phyloP scores from a whole-genome alignment of 2,888 invertebrate genomes.

The Ethmia dodecea region DNA sequence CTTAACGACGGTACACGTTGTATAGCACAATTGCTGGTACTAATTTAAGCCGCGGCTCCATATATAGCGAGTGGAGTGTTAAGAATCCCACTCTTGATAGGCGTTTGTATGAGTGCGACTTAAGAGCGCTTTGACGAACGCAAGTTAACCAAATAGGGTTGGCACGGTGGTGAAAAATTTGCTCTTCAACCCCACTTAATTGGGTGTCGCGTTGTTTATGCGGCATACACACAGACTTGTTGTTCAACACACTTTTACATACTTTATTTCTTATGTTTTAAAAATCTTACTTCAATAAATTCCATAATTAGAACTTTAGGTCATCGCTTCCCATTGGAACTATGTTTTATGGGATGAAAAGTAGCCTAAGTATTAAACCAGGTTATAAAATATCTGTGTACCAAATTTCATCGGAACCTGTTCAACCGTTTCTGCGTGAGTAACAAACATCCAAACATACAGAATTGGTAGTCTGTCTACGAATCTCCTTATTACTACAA shows the following conservation, averaged over 20 bases:
- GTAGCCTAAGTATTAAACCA: no score
- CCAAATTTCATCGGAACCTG: no score
- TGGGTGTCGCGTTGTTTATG: slow-evolving; percentile 61
- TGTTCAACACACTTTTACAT: neutral
- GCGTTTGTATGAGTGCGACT: slow-evolving; percentile 70
- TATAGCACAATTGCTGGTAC: slow-evolving; percentile 66
- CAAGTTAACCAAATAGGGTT: slow-evolving; percentile 68
- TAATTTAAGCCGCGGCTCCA: slow-evolving; percentile 72
- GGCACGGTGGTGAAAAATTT: slow-evolving; percentile 67
- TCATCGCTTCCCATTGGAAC: no score
- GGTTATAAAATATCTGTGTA: no score
- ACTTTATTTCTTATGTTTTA: neutral
- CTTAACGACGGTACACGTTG: slow-evolving; percentile 39
- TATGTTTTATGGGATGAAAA: no score
- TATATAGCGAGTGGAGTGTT: slow-evolving; percentile 63
- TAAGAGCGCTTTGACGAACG: slow-evolving; percentile 61
- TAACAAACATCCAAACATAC: no score
- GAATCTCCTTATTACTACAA: no score
- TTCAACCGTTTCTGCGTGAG: no score
- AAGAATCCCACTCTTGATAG: slow-evolving; percentile 69
- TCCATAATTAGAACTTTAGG: no score
- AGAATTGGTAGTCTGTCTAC: no score
- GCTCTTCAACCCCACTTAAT: slow-evolving; percentile 71
- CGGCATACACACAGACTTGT: neutral
- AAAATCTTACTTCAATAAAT: no score